Conservation (phyloP, 2,113 vertebrate species). For the Cranoglanis bouderius region DNA sequence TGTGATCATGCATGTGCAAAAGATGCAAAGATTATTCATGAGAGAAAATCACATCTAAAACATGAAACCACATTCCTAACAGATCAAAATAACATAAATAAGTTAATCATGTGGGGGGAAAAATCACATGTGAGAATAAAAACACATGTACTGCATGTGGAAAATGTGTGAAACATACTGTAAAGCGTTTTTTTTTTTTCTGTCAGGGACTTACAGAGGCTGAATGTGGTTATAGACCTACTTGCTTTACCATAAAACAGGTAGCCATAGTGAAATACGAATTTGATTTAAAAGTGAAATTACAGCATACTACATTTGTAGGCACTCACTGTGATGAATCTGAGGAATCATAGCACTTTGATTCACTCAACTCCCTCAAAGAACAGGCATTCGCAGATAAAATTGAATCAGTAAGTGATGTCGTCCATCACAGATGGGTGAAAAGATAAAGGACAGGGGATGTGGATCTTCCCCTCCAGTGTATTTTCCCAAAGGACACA, state of each 20-base stretch:
- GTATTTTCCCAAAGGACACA: background rate
- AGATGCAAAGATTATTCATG: background rate
- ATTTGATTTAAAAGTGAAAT: background rate
- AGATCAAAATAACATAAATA: background rate
- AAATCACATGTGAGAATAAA: background rate
- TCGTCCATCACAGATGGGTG: background rate
- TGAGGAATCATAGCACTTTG: background rate
- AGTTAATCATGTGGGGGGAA: background rate
- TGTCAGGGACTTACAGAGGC: too few species aligned
- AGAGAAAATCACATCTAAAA: background rate
- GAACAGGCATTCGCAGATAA: background rate
- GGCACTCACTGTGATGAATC: background rate
- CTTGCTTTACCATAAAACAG: background rate
- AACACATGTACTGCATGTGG: background rate
- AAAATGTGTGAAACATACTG: too few species aligned
- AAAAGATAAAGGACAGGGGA: background rate
- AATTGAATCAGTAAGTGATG: background rate
- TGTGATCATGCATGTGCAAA: background rate
- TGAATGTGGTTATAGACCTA: background rate
- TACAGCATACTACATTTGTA: background rate
- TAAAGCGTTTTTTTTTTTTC: background rate
- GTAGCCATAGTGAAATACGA: background rate
- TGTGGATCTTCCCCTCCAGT: background rate
- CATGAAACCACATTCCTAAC: background rate
- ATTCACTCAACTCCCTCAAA: background rate